phyloP scores from a whole-genome alignment of 1,140 invertebrate genomes.

The Temnothorax curvispinosus region DNA sequence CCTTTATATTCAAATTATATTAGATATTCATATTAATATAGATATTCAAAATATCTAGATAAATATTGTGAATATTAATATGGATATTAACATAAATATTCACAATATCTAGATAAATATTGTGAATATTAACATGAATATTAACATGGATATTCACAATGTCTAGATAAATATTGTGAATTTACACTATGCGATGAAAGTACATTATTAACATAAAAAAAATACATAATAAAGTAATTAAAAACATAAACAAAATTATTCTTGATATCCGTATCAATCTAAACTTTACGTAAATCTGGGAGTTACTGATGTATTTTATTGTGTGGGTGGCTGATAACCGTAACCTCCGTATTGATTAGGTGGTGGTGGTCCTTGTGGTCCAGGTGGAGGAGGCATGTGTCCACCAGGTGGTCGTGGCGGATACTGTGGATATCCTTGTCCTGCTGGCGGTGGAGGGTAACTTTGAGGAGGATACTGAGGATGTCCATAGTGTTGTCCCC shows the following conservation, averaged over 20 bases:
- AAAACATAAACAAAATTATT: slow-evolving; percentile 21
- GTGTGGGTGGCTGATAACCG: slow-evolving; percentile 85
- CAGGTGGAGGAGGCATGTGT: slow-evolving; percentile 84
- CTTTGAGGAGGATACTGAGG: slow-evolving; percentile 84
- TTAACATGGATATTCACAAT: not conserved
- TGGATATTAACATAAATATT: not conserved
- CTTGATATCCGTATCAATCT: slow-evolving; percentile 22
- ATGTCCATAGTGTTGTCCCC: slow-evolving; percentile 83
- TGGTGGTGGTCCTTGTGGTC: slow-evolving; percentile 84
- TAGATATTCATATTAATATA: not conserved
- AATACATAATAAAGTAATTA: not conserved
- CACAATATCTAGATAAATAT: slow-evolving; percentile 9
- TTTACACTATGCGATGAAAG: not conserved
- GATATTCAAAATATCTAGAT: not conserved
- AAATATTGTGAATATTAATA: not conserved
- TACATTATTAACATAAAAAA: not conserved
- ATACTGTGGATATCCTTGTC: slow-evolving; percentile 84
- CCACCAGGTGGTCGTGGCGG: slow-evolving; percentile 82
- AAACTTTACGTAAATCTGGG: slow-evolving; percentile 45
- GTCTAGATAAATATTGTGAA: not conserved
- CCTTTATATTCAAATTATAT: not conserved
- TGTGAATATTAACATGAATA: not conserved
- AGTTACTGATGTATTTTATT: slow-evolving; percentile 75
- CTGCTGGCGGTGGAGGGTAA: slow-evolving; percentile 83
- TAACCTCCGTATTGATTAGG: slow-evolving; percentile 85